Base-by-base conservation (phyloP, 2,888 invertebrate species). In the Patella pellucida region DNA sequence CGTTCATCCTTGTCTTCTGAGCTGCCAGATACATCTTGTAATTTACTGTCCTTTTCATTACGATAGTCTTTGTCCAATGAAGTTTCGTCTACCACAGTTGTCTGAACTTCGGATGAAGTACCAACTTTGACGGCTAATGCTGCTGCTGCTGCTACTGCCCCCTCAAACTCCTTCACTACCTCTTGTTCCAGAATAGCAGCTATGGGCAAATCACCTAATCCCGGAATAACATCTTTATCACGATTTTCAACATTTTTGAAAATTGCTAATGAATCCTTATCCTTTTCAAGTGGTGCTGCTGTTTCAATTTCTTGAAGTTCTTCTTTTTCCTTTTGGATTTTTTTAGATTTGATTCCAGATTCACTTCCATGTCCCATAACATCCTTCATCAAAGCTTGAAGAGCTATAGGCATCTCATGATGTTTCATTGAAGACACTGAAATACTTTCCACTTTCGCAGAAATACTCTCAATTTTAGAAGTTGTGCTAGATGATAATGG, bases 351-450 rank as follows among this genome's bases (percentile, higher is more conserved):
- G 52, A 72, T 76, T 69, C 76, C 62, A 62, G 62, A 62, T 23
- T 62, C 67, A n/a, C 56, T n/a, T 27, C 62, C 69, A 41, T 70
- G 69, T 11, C 81, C 81, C 76, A 75, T 78, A 14, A 81, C 79
- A 74, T 81, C 79, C 51, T 81, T 76, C 79, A 81, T 81, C n/a
- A 81, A 72, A n/a, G 79, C 81, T 52, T 78, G 78, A 9, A 81
- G 74, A 7, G 79, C 81, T 56, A 78, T 72, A 1, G 81, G 81
- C 68, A 81, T 76, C 51, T 50, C 69, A 50, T 69, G 69, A 14
- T 9, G 69, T 7, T 50, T 69, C 51, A 51, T 51, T 12, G 51
- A n/a, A 4, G 41, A 69, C 16, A 69, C 69, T 27, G 41, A 69
- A 27, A 50, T 69, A 31, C 51, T 69, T n/a, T 69, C 69, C 11